Percentiles rank a stretch among this genome's conserved stretches.
Conservation (phyloP, 2,888 invertebrate species). For the Onchidella celtica region DNA sequence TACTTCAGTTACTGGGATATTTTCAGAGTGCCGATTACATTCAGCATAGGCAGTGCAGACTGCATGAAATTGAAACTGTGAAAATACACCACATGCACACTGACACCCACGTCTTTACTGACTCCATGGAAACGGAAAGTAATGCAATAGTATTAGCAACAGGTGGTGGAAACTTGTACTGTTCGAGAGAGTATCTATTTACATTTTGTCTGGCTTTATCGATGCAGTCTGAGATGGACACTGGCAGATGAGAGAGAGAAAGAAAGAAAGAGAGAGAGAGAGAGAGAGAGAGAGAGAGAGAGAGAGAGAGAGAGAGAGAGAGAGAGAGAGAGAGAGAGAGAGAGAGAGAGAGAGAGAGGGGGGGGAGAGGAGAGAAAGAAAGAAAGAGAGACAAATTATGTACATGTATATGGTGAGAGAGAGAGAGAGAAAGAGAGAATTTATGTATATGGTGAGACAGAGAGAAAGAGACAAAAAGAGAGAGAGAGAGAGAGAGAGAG, state of each 20-base stretch:
- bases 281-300: constrained; percentile 2
- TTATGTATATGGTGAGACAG: not conserved
- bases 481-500: constrained; percentile 17
- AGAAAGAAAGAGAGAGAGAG: not conserved
- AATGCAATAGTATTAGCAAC: too few relatives aligned
- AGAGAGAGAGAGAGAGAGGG: too few relatives aligned
- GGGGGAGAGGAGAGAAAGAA: not conserved
- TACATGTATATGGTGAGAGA: not conserved
- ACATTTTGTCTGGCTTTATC: not conserved
- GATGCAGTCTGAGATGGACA: not conserved
- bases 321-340: too few relatives aligned
- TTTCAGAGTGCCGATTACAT: too few relatives aligned
- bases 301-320: not conserved
- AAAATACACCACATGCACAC: too few relatives aligned
- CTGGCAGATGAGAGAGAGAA: constrained; percentile 1
- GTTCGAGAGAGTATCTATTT: too few relatives aligned
- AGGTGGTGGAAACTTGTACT: too few relatives aligned
- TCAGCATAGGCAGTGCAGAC: too few relatives aligned
- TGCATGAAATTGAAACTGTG: too few relatives aligned
- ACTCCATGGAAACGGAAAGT: too few relatives aligned
- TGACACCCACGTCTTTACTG: too few relatives aligned
- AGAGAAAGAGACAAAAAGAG: constrained; percentile 7
- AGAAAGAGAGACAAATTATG: not conserved
- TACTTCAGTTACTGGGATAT: too few relatives aligned
- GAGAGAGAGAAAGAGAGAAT: not conserved